A percentile compares a stretch with the other conserved stretches of the same genome.
These are phyloP conservation scores for Chiloscyllium plagiosum DNA, from an alignment of 2,113 vertebrate genomes.

Conservation along the genomic window DNA sequence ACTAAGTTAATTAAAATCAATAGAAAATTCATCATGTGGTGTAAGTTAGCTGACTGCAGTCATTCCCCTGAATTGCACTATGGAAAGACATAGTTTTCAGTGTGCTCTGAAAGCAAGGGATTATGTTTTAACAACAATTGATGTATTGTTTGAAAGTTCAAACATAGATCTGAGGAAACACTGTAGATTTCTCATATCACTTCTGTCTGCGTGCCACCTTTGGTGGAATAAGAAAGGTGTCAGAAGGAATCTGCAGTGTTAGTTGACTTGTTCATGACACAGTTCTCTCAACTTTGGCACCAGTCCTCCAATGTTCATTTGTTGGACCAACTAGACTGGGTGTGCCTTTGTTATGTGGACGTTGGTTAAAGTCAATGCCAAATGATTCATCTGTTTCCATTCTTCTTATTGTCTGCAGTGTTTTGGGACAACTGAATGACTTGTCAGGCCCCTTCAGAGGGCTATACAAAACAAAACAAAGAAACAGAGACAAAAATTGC, in stretches of 20 bases:
- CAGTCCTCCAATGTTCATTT: neutral
- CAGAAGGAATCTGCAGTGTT: neutral
- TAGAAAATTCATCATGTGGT: neutral
- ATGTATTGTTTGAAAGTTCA: neutral
- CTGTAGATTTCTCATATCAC: neutral
- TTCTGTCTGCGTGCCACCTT: neutral
- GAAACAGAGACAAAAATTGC: too few species aligned
- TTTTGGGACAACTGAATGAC: neutral
- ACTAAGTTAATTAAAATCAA: neutral
- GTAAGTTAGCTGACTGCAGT: neutral
- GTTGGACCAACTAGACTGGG: neutral
- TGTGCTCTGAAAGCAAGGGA: neutral
- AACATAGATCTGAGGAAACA: neutral
- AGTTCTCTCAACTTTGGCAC: neutral
- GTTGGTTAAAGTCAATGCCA: neutral
- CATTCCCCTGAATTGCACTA: neutral
- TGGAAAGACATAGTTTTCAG: neutral
- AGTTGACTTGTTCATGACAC: neutral
- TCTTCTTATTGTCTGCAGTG: neutral
- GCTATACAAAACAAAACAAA: too few species aligned
- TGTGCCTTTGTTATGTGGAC: neutral
- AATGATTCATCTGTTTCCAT: neutral
- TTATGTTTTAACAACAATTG: neutral
- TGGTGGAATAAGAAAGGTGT: neutral
- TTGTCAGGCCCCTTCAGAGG: neutral